Evolutionary conservation across 2,113 vertebrate genomes (phyloP), one percentile per base, ranked within the genome.

Genomic region (Enhydra lutris): DNA sequence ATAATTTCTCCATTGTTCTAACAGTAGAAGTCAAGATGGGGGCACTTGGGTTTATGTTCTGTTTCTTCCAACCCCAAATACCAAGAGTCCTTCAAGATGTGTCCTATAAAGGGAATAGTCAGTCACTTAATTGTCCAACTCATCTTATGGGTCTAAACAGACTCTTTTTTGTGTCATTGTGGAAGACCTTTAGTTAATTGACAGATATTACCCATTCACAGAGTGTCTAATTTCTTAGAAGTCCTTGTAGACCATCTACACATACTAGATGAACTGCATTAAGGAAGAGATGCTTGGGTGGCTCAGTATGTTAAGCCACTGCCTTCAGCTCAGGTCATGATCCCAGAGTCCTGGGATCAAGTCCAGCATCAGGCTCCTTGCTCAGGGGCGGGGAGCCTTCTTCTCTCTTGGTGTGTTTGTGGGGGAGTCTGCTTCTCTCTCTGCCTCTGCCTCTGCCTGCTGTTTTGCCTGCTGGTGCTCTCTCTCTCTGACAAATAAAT

Each of bases 331-430:
- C 52, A 55, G 17, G 52, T 55, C 52, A 55, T 55, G 52, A 55
- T 55, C 52, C 52, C 52, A 55, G 17, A 55, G 52, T 55, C 52
- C 52, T 6, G 15, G 52, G 52, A 55, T 55, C 17, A 6, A 18
- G 52, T 55, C 52, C 17, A 2, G 17, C 17, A 18, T 55, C 52
- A 18, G 52, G 17, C 17, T 55, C 17, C 52, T 6, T 55, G 52
- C 52, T 18, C 1, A 5, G 15, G 50, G 4, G 15, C 4, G 4
- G 50, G 15, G 5, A 55, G 5, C 17, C 5, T 55, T 4, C 15
- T 55, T 55, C 52, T 55, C 4, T 18, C 52, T 55, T 4, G 50
- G 50, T 2, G 50, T 52, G 50, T 50, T 3, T 14, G 13, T 50
- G 50, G 50, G 4, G 50, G 5, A 55, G 15, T 5, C 15, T 55